Base-by-base conservation (phyloP, 1,140 invertebrate genomes). In the Aleiodes sp. region DNA sequence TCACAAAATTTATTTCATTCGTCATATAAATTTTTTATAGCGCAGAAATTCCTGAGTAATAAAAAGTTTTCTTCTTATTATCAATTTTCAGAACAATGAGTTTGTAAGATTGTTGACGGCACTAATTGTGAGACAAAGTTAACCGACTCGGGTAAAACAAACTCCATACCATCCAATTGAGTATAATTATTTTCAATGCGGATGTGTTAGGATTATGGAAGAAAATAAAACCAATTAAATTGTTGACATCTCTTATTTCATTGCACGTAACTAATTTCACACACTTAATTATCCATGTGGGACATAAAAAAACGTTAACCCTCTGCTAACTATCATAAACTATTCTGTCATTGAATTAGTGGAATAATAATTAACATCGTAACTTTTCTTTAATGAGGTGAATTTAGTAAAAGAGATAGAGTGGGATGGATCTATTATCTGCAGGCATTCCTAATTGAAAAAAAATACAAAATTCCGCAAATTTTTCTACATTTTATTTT, bases 81-180 rank as follows among this genome's bases (percentile, higher is more conserved):
- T 8, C 46, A 52, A 52, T 16, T 52, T 26, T 46, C n/a, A n/a
- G n/a, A n/a, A n/a, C n/a, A n/a, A n/a, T n/a, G n/a, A n/a, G n/a
- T n/a, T 35, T 10, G 41, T 19, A 16, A 46, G 2, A 16, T 19
- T 52, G 19, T 9, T 52, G 46, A 52, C 21, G 21, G 2, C 46
- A 19, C 19, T 52, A 52, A 52, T 24, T 52, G 16, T 52, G 46
- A 9, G n/a, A 52, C 19, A 26, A 52, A 52, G 31, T 16, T 21
- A 12, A 6, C 19, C 4, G 46, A 21, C 46, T 21, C 21, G 19
- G 16, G 4, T 52, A 3, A n/a, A n/a, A 52, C 16, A 52, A 24
- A 52, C 46, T 52, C 9, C 46, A 24, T 52, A 21, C 46, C 46
- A 52, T 52, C 46, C 46, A 52, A 52, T 52, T 52, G 46, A 52